Conservation (phyloP, 2,888 invertebrate species). For the Leptopilina syphax region DNA sequence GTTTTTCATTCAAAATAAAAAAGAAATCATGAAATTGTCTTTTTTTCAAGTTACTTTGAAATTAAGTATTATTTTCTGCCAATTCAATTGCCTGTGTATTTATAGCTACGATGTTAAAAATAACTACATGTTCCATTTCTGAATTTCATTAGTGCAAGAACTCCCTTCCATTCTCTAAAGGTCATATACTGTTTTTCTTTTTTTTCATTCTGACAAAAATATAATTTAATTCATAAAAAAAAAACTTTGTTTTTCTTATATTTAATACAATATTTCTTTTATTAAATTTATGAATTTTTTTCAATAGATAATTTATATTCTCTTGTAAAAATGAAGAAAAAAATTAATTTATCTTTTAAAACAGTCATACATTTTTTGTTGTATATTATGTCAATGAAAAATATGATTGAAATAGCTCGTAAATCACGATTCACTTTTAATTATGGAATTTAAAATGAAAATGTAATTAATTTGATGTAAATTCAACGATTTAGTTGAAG, state of each 20-base stretch:
- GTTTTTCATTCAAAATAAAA: background rate
- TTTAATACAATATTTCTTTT: too few relatives aligned
- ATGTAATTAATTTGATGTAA: too few relatives aligned
- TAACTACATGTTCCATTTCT: constrained; percentile 40
- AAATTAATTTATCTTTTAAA: too few relatives aligned
- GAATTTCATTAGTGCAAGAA: constrained; percentile 8
- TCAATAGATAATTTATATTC: too few relatives aligned
- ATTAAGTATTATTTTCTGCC: constrained; percentile 25
- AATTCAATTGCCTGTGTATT: constrained; percentile 5
- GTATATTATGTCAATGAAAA: too few relatives aligned
- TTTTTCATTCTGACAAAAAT: background rate
- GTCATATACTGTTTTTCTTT: background rate
- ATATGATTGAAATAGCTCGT: too few relatives aligned
- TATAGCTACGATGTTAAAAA: constrained; percentile 31
- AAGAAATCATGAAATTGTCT: background rate
- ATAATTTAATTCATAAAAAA: background rate
- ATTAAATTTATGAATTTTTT: too few relatives aligned
- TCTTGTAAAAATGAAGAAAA: too few relatives aligned
- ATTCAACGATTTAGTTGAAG: too few relatives aligned
- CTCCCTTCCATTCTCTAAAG: constrained; percentile 32
- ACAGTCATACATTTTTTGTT: too few relatives aligned
- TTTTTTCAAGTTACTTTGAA: background rate
- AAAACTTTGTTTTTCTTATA: background rate
- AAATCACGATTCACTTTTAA: too few relatives aligned
- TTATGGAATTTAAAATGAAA: too few relatives aligned